Percentiles rank a stretch among this genome's conserved stretches.
Evolutionary conservation across 2,888 invertebrate genomes (phyloP).

Genomic region (Mythimna pallens): DNA sequence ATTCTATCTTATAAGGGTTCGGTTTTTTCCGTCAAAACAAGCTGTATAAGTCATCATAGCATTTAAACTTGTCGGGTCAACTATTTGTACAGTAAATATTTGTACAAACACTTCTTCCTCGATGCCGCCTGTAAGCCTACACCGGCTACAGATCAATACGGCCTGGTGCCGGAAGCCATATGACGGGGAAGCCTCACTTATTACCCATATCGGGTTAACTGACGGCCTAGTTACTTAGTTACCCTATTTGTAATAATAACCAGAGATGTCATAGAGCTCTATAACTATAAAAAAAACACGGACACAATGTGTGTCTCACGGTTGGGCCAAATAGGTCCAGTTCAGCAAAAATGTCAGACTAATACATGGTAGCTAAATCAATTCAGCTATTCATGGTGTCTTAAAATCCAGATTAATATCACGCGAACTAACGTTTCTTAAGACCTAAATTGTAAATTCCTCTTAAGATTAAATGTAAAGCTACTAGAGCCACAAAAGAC

Average conservation of each 20-base stretch:
- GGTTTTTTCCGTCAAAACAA: too few relatives aligned
- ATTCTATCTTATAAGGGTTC: too few relatives aligned
- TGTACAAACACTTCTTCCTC: neutral
- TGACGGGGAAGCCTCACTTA: conserved; percentile 5
- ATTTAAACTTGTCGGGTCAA: too few relatives aligned
- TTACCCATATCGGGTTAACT: conserved; percentile 3
- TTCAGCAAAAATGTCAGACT: too few relatives aligned
- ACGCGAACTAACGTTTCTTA: neutral
- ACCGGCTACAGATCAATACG: conserved; percentile 21
- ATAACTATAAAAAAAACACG: too few relatives aligned
- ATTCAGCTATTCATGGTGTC: neutral
- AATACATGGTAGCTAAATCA: too few relatives aligned
- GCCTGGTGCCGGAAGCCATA: conserved; percentile 26
- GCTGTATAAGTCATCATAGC: too few relatives aligned
- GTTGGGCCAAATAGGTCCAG: too few relatives aligned
- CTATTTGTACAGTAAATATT: neutral
- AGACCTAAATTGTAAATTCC: neutral
- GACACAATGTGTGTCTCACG: too few relatives aligned
- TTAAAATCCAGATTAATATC: neutral
- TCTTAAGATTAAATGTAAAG: neutral
- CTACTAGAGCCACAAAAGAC: conserved; percentile 13
- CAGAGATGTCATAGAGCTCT: neutral
- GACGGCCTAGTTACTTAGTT: conserved; percentile 30
- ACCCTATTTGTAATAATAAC: conserved; percentile 3
- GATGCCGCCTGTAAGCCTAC: conserved; percentile 10